Conservation (phyloP, 1,140 invertebrate genomes). For the Phenacoccus solenopsis region DNA sequence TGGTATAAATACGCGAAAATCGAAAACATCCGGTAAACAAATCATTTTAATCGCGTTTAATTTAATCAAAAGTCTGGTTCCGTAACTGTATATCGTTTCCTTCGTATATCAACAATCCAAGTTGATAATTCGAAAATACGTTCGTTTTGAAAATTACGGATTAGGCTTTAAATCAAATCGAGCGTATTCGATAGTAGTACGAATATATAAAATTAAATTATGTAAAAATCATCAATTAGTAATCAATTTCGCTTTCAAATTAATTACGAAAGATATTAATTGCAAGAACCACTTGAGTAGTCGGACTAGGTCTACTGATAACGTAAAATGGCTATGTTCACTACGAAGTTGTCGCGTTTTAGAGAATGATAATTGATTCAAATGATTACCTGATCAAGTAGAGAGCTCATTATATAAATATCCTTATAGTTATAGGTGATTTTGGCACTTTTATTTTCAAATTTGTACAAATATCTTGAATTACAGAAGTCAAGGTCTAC, state of each 20-base stretch:
- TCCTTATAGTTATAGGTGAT: neutral
- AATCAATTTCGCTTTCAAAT: no score
- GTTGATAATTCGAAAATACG: no score
- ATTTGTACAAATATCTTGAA: neutral
- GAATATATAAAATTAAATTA: no score
- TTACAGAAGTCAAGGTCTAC: slow-evolving; percentile 6
- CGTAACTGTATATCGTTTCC: neutral
- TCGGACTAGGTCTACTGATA: neutral
- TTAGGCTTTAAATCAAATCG: no score
- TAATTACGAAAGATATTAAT: no score
- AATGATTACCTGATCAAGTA: neutral
- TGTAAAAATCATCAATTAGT: no score
- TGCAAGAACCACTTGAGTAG: no score
- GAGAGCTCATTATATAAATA: neutral
- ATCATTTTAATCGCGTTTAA: neutral
- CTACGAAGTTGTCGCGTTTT: neutral
- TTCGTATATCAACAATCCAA: neutral
- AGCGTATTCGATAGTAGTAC: no score
- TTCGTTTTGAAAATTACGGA: no score
- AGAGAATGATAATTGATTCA: neutral
- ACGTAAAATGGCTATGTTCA: neutral
- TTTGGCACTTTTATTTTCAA: neutral
- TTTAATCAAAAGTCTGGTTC: neutral
- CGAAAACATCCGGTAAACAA: neutral
- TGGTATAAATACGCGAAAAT: neutral